These are phyloP conservation scores for Nomada ruficornis DNA, from an alignment of 2,888 invertebrate genomes.

Conservation along the genomic window DNA sequence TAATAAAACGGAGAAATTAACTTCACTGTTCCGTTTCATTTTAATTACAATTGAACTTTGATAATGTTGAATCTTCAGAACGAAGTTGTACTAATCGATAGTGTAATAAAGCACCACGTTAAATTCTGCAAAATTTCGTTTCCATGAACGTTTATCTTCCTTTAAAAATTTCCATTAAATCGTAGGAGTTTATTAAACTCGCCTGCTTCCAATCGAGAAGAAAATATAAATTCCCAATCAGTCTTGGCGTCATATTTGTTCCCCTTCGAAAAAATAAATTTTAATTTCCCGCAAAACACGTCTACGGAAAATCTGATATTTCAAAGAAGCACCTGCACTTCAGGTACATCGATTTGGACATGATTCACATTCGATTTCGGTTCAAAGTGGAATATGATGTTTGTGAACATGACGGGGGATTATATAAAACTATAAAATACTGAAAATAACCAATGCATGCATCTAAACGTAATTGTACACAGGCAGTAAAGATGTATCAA, in stretches of 20 bases:
- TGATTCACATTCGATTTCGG: background rate
- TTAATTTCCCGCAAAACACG: background rate
- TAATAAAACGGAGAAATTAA: too few species aligned
- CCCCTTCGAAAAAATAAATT: background rate
- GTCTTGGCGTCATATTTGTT: background rate
- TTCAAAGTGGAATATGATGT: background rate
- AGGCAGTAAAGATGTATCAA: background rate
- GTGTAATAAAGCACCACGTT: too few species aligned
- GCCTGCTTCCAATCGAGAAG: background rate
- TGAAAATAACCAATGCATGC: conserved; percentile 23
- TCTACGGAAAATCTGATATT: too few species aligned
- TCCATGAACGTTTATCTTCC: background rate
- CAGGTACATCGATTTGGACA: background rate
- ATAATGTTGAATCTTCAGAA: too few species aligned
- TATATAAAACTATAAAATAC: conserved; percentile 6
- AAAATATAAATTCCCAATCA: background rate
- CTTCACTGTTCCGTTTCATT: too few species aligned
- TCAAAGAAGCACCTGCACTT: too few species aligned
- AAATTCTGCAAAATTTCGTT: background rate
- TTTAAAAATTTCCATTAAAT: background rate
- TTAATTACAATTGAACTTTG: too few species aligned
- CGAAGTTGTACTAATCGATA: too few species aligned
- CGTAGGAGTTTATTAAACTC: background rate
- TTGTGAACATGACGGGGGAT: background rate
- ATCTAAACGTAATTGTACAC: conserved; percentile 3